Evolutionary conservation across 2,113 vertebrate species (phyloP), one percentile per base, ranked within the genome.

Genomic region (Greenwoodochromis staneri): DNA sequence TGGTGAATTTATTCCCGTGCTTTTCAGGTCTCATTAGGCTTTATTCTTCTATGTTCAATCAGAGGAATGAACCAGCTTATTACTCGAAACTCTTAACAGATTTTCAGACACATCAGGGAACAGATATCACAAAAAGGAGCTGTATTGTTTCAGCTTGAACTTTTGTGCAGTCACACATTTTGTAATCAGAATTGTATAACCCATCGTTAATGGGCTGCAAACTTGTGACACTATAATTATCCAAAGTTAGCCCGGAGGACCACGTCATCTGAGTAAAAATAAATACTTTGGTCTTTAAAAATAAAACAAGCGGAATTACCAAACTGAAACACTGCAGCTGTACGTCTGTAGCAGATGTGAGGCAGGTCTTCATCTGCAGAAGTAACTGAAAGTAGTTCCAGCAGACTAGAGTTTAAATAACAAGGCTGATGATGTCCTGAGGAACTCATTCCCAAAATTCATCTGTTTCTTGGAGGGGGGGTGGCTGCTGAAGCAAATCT

Each of bases 151-250:
- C 42, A 29, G 14, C 42, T 47, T 76, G 40, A 27, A 76, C 21
- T 76, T 73, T 49, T 76, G 45, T 19, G 16, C 71, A 76, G 71
- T 49, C 42, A 76, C 69, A 29, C 38, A 6, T 73, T 76, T 47
- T 76, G 14, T 19, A 49, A 47, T 76, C 42, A 76, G 21, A 76
- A 47, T 47, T 76, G 24, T 47, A 76, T 76, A 29, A 76, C 16
- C 42, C 24, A 29, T 29, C 6, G 4, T 2, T 47, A 31, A 47
- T 76, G 42, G 24, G 42, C 9, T 76, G 42, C 71, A 49, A 76
- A 47, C 42, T 47, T 73, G 14, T 47, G 69, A 76, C 71, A 31
- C 71, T 29, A 27, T 76, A 76, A 76, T 76, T 76, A 76, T 76
- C 16, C 40, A 49, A 76, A 31, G 38, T 76, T 49, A 76, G 71